phyloP scores from a whole-genome alignment of 2,113 vertebrate genomes.

The Phrynocephalus versicolor region DNA sequence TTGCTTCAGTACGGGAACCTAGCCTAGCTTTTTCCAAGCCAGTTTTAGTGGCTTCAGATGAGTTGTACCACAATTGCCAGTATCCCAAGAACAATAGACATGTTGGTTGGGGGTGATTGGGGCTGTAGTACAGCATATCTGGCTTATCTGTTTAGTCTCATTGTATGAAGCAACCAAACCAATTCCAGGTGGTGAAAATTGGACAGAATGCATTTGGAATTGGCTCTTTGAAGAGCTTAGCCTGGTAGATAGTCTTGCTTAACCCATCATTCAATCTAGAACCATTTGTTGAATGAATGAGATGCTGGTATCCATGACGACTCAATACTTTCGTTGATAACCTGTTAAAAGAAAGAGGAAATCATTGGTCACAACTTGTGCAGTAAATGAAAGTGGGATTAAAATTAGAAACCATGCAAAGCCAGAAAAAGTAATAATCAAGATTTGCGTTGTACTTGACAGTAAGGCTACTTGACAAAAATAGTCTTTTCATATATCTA shows the following conservation, averaged over 20 bases:
- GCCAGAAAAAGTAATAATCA: background rate
- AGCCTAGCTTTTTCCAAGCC: background rate
- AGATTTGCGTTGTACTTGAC: too few species aligned
- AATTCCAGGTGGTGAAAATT: background rate
- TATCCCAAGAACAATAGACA: background rate
- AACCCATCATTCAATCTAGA: background rate
- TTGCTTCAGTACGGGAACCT: background rate
- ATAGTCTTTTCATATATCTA: too few species aligned
- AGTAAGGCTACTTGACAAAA: too few species aligned
- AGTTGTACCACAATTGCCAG: background rate
- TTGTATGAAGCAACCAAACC: background rate
- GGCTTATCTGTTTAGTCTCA: too few species aligned
- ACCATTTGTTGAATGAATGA: background rate
- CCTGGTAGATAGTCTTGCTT: background rate
- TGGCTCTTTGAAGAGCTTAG: background rate
- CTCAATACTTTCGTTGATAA: conserved; percentile 41
- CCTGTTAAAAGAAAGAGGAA: conserved; percentile 43
- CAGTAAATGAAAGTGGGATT: background rate
- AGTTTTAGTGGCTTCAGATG: background rate
- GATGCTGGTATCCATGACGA: background rate
- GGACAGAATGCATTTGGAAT: background rate
- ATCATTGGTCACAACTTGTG: background rate
- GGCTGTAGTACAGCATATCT: background rate
- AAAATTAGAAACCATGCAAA: background rate
- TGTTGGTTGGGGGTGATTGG: background rate